Conservation (phyloP, 2,113 vertebrate genomes). For the Tauraco erythrolophus region DNA sequence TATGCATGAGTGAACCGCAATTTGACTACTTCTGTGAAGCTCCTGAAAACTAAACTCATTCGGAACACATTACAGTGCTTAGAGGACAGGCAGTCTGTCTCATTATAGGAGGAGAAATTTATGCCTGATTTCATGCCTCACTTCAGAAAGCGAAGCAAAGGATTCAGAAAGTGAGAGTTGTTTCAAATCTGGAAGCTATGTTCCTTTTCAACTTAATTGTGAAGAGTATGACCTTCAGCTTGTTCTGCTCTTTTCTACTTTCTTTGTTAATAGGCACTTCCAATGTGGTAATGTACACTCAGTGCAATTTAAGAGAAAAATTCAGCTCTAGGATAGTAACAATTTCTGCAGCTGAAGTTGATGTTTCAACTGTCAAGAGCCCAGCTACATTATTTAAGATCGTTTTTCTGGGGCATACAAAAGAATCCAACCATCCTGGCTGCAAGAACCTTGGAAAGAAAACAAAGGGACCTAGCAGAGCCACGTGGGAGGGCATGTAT, state of each 20-base stretch:
- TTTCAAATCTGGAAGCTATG: constrained; percentile 7
- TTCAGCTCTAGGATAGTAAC: not conserved
- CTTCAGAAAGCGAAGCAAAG: constrained; percentile 16
- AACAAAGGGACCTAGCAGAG: not conserved
- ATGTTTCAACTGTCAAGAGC: not conserved
- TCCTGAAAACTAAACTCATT: not conserved
- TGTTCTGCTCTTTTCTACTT: constrained; percentile 1
- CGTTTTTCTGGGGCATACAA: not conserved
- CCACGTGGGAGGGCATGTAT: not conserved
- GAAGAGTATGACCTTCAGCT: constrained; percentile 11
- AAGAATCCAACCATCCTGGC: not conserved
- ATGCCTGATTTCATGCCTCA: constrained; percentile 11
- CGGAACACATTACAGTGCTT: not conserved
- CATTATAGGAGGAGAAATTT: constrained; percentile 4
- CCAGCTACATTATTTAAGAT: not conserved
- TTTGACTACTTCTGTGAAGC: not conserved
- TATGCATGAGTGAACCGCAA: not conserved
- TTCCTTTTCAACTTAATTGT: constrained; percentile 8
- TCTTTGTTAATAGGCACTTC: not conserved
- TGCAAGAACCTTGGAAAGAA: not conserved
- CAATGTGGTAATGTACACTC: not conserved
- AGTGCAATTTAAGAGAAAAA: not conserved
- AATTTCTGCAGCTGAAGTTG: not conserved
- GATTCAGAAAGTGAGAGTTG: not conserved
- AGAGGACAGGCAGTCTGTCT: not conserved